A percentile compares a stretch with the other conserved stretches of the same genome.
These are phyloP conservation scores for Hydrotaea cyrtoneurina DNA, from an alignment of 2,888 invertebrate genomes.

Conservation along the genomic window DNA sequence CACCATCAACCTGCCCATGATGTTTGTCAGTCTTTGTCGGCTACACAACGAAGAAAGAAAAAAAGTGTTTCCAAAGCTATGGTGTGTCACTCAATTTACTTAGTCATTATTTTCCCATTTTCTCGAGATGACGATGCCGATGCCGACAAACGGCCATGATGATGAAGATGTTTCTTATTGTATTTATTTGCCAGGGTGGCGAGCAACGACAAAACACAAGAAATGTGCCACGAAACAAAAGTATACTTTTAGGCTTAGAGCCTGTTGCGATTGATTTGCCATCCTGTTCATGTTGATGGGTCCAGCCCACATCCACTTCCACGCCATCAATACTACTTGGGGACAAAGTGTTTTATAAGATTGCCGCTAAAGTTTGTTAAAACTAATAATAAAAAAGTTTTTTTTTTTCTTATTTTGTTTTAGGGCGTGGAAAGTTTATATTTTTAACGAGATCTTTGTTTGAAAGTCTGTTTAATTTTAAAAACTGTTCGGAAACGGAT, in stretches of 20 bases:
- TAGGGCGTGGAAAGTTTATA: slow-evolving; percentile 1
- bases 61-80: slow-evolving; percentile 3
- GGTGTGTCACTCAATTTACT: slow-evolving; percentile 65
- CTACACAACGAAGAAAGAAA: not conserved
- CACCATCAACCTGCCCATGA: not conserved
- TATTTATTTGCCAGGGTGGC: not conserved
- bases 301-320: not conserved
- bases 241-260: slow-evolving; percentile 57
- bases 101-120: slow-evolving; percentile 66
- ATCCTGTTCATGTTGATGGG: not conserved
- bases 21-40: not conserved
- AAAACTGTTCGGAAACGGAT: not conserved
- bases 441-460: slow-evolving; percentile 39
- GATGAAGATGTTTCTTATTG: slow-evolving; percentile 42
- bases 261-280: slow-evolving; percentile 48
- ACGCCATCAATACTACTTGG: not conserved
- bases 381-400: slow-evolving; percentile 35
- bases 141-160: not conserved
- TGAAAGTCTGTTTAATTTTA: slow-evolving; percentile 25
- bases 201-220: not conserved
- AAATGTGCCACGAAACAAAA: not conserved
- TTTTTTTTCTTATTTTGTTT: not conserved
- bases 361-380: slow-evolving; percentile 31
- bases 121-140: slow-evolving; percentile 36
- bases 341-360: slow-evolving; percentile 25